Evolutionary conservation across 2,797 vertebrate genomes (phyloP).

Genomic region (Pantherophis alleghaniensis): DNA sequence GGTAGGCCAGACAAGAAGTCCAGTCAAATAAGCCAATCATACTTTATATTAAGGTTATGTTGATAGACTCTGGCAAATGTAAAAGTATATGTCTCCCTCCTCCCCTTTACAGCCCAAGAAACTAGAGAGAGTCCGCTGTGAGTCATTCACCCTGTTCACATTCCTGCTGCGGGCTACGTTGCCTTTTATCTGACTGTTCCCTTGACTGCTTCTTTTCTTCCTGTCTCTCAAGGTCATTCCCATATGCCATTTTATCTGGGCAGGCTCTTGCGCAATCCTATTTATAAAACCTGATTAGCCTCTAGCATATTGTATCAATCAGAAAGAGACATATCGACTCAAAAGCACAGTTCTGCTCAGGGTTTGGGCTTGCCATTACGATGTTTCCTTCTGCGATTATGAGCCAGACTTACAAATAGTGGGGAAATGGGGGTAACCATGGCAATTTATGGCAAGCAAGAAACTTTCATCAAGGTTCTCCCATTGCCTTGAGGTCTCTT

Average conservation of each 20-base stretch:
- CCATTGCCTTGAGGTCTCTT: background rate
- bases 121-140: background rate
- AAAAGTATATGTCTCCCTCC: background rate
- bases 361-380: background rate
- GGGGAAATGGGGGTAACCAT: background rate
- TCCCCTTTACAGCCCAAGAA: background rate
- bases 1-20: background rate
- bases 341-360: background rate
- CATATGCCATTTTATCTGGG: background rate
- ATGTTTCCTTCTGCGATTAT: too few species aligned
- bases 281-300: background rate
- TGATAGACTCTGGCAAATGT: background rate
- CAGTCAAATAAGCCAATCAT: background rate
- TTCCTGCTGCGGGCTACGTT: background rate
- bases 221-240: background rate
- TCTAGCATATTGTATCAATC: background rate
- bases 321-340: background rate
- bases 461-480: background rate
- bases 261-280: background rate
- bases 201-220: background rate
- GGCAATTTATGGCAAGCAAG: background rate
- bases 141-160: background rate
- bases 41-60: background rate
- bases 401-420: too few species aligned
- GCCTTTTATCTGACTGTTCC: background rate